Evolutionary conservation across 2,797 vertebrate species (phyloP), one percentile per base, ranked within the genome.

Genomic region (Fistularia commersonii): DNA sequence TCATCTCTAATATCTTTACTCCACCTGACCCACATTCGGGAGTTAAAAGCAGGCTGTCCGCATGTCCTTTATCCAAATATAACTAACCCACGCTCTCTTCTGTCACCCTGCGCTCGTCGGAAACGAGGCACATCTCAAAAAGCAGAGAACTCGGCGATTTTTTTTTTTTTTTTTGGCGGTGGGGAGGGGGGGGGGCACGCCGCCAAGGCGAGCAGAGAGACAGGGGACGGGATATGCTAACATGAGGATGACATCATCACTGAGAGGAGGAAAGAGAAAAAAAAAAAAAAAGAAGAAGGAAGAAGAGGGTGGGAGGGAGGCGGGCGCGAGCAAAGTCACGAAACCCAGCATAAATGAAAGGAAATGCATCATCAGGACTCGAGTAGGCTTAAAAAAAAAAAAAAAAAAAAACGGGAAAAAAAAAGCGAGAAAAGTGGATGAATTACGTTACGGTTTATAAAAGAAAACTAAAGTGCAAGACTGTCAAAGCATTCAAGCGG

Each of bases 201-300:
- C 57, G 60, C 59, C 23, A 73, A 51, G 34, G 58, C 12, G 3
- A 37, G 52, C 39, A 48, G 34, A 60, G 35, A n/a, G 39, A 12
- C 45, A 53, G 23, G 43, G 64, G 62, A 57, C 66, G 58, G 56
- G 60, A 70, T 78, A 72, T 66, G 62, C 73, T 68, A 77, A 81
- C 36, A 74, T 36, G 57, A 76, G 40, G 70, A 86, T 85, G 86
- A 80, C 81, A 83, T 82, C 79, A 89, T 77, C 32, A 32, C 58
- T 76, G 57, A 65, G 57, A 72, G 60, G 49, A 68, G 47, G 51
- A 42, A 49, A 50, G 48, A 52, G 61, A 51, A 32, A 13, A 69
- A 60, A 54, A 44, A 58, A 66, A 8, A 46, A 35, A 32, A 32
- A 36, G 13, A 47, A 35, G 36, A 35, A 10, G n/a, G 11, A 12